Percentiles rank a stretch among this genome's conserved stretches.
phyloP scores from a whole-genome alignment of 1,140 invertebrate genomes.

The Zaprionus capensis region DNA sequence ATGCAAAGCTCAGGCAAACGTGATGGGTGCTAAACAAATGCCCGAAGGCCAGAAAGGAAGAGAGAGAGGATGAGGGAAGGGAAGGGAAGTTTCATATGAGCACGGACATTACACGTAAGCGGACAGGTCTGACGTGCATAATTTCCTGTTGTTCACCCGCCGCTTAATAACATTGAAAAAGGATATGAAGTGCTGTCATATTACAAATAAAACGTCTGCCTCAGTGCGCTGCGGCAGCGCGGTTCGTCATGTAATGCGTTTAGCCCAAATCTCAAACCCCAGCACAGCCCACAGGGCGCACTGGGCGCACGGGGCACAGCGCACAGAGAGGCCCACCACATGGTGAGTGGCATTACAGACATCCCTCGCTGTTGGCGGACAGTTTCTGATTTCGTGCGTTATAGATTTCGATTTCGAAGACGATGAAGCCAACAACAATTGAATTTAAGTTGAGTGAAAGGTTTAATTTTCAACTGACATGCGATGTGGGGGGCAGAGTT shows the following conservation, averaged over 20 bases:
- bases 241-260: slow-evolving; percentile 57
- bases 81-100: not conserved
- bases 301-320: not conserved
- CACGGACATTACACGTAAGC: slow-evolving; percentile 63
- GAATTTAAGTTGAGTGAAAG: slow-evolving; percentile 69
- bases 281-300: not conserved
- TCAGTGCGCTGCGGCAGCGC: slow-evolving; percentile 43
- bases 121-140: slow-evolving; percentile 74
- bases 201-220: slow-evolving; percentile 72
- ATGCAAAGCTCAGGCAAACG: slow-evolving; percentile 37
- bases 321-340: slow-evolving; percentile 1
- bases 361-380: slow-evolving; percentile 33
- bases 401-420: slow-evolving; percentile 69
- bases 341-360: slow-evolving; percentile 4
- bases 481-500: slow-evolving; percentile 36
- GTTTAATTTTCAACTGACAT: slow-evolving; percentile 73
- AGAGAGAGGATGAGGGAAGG: not conserved
- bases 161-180: slow-evolving; percentile 64
- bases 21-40: slow-evolving; percentile 35
- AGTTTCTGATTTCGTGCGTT: slow-evolving; percentile 69
- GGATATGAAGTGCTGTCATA: slow-evolving; percentile 75
- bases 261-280: slow-evolving; percentile 53
- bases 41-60: slow-evolving; percentile 9
- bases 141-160: slow-evolving; percentile 65
- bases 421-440: slow-evolving; percentile 48